These are phyloP conservation scores for Aspiorhynchus laticeps DNA, from an alignment of 2,113 vertebrate genomes.

Conservation along the genomic window DNA sequence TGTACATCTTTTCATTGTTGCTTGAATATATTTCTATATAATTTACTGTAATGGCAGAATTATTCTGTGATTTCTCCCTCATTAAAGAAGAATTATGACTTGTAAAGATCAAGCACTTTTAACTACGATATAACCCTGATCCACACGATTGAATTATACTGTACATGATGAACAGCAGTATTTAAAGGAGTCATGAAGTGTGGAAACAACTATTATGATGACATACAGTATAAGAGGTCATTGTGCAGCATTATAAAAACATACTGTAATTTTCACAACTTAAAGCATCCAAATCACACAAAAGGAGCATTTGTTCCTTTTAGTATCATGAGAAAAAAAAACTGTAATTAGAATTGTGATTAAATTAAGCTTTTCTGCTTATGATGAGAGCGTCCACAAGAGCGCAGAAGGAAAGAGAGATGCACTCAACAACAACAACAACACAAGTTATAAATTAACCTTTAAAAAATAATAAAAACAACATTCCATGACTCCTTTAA, in stretches of 20 bases:
- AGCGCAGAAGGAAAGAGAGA: background rate
- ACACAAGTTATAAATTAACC: no score
- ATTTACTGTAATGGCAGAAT: background rate
- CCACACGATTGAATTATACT: background rate
- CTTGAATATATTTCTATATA: background rate
- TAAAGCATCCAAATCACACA: no score
- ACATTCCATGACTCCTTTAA: no score
- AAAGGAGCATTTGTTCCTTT: background rate
- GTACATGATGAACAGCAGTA: background rate
- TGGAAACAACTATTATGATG: background rate
- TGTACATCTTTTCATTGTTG: slow-evolving; percentile 9
- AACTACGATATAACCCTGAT: background rate
- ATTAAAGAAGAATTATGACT: background rate
- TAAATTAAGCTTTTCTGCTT: background rate
- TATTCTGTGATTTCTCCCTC: background rate
- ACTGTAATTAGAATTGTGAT: background rate
- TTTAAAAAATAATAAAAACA: no score
- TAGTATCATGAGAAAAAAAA: background rate
- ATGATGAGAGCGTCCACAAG: background rate
- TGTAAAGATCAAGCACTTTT: background rate
- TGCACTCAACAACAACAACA: background rate
- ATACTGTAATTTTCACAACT: no score
- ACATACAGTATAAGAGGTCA: background rate
- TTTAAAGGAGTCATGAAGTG: background rate
- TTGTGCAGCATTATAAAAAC: background rate